A percentile compares a stretch with the other conserved stretches of the same genome.
Evolutionary conservation across 2,888 invertebrate genomes (phyloP).

Genomic region (Petrolisthes manimaculis): DNA sequence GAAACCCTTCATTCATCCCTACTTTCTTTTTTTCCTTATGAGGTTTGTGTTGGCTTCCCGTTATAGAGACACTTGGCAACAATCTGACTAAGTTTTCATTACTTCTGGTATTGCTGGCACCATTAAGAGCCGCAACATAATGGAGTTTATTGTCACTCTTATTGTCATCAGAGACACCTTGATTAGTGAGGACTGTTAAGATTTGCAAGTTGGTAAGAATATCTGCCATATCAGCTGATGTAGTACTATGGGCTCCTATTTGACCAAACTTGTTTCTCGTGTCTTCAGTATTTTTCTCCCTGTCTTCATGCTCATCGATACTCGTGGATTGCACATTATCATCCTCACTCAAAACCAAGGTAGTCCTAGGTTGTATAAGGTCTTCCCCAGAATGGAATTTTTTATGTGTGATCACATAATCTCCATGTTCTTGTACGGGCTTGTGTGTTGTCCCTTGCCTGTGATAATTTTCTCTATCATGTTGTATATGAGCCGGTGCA

Average conservation of each 20-base stretch:
- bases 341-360: neutral
- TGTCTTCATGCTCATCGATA: neutral
- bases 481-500: neutral
- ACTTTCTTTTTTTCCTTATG: neutral
- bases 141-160: neutral
- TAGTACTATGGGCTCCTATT: neutral
- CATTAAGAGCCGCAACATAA: neutral
- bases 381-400: neutral
- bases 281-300: neutral
- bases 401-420: neutral
- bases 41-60: neutral
- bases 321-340: neutral
- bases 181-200: conserved; percentile 48
- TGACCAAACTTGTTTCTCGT: neutral
- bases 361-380: neutral
- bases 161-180: neutral
- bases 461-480: neutral
- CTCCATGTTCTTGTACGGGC: neutral
- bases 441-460: neutral
- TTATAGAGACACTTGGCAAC: neutral
- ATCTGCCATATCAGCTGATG: conserved; percentile 40
- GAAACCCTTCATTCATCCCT: too few relatives aligned
- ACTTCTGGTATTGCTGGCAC: neutral
- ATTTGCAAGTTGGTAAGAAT: conserved; percentile 52
- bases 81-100: neutral